These are phyloP conservation scores for Pilophorus perplexus DNA, from an alignment of 2,888 invertebrate species.

Conservation along the genomic window DNA sequence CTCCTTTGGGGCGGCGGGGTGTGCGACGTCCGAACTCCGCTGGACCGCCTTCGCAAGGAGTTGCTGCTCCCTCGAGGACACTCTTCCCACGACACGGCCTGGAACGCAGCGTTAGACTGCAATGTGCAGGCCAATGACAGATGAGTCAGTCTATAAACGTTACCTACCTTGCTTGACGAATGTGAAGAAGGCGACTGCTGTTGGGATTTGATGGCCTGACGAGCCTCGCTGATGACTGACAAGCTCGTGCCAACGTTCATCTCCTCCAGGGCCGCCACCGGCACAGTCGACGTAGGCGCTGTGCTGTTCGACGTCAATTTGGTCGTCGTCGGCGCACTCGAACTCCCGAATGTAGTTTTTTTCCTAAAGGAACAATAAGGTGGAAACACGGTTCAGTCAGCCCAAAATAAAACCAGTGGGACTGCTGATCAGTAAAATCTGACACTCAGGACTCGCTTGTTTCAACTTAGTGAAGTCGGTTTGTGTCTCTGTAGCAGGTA, in stretches of 20 bases:
- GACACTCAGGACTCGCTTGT: too few relatives aligned
- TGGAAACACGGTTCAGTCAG: too few relatives aligned
- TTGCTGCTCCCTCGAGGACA: conserved; percentile 42
- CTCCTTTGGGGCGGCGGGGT: conserved; percentile 49
- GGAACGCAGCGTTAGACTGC: not conserved
- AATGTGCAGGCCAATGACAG: not conserved
- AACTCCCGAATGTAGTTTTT: conserved; percentile 15
- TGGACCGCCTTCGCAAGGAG: conserved; percentile 45
- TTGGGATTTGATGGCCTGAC: conserved; percentile 34
- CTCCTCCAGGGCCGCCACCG: conserved; percentile 44
- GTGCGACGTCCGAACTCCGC: conserved; percentile 45
- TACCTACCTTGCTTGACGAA: conserved; percentile 42
- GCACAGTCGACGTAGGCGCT: conserved; percentile 30
- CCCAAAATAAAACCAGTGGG: too few relatives aligned
- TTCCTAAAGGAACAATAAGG: too few relatives aligned
- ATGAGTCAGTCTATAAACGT: not conserved
- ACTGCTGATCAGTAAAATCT: too few relatives aligned
- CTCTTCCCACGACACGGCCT: conserved; percentile 48
- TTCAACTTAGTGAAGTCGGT: too few relatives aligned
- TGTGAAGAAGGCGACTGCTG: conserved; percentile 44
- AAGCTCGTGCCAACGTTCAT: conserved; percentile 43
- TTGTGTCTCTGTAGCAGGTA: too few relatives aligned
- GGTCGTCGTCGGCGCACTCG: conserved; percentile 10
- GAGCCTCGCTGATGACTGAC: conserved; percentile 43
- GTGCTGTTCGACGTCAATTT: conserved; percentile 35